A percentile compares a stretch with the other conserved stretches of the same genome.
Evolutionary conservation across 2,797 vertebrate genomes (phyloP).

Genomic region (Oceanodroma leucorhoa): DNA sequence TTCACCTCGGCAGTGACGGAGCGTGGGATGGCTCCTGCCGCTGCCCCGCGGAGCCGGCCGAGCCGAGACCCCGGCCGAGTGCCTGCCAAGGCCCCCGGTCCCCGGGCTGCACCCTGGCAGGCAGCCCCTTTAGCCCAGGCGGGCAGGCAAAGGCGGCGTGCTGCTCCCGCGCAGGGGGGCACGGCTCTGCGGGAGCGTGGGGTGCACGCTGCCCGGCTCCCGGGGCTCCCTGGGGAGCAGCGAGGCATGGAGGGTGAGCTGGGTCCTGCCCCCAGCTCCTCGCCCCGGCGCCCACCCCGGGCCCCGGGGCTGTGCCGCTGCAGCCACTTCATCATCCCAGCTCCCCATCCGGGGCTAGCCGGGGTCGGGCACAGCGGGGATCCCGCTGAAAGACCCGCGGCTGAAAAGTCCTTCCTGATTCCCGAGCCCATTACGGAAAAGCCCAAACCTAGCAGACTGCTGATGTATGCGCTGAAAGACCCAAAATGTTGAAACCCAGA

Average conservation of each 20-base stretch:
- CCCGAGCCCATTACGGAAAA: neutral
- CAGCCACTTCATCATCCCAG: accelerated
- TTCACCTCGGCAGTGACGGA: neutral
- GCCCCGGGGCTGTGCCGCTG: accelerated
- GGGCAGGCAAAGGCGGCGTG: neutral
- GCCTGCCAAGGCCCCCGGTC: neutral
- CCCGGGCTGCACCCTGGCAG: neutral
- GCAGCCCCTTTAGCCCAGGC: neutral
- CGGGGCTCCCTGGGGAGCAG: accelerated
- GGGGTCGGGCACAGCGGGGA: accelerated
- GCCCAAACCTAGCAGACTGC: neutral
- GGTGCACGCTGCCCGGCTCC: no score
- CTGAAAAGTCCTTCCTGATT: neutral
- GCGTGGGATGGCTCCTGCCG: neutral
- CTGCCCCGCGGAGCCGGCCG: accelerated
- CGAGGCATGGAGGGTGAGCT: neutral
- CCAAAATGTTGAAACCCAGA: neutral
- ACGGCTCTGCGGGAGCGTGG: neutral
- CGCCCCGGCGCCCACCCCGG: accelerated
- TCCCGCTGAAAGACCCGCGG: accelerated
- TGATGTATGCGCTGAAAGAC: neutral
- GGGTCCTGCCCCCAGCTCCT: neutral
- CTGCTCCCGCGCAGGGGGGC: neutral
- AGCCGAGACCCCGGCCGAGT: neutral
- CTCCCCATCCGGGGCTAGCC: accelerated